These are phyloP conservation scores for Cavia aperea DNA, from an alignment of 2,113 vertebrate species.

Conservation along the genomic window DNA sequence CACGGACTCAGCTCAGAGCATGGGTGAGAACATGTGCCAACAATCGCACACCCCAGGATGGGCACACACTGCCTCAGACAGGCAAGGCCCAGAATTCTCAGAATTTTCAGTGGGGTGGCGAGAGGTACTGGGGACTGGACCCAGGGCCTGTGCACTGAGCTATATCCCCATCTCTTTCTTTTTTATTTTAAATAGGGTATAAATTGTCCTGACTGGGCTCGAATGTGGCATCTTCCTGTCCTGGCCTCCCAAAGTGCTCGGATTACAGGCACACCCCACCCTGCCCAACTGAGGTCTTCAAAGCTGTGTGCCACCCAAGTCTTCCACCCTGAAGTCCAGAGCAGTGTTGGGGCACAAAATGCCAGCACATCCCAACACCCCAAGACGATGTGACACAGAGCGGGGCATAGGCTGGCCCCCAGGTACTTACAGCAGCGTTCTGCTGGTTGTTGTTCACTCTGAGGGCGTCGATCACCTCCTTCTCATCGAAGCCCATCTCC, in stretches of 20 bases:
- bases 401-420: not conserved
- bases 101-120: not conserved
- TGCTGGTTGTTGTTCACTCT: conserved; percentile 98
- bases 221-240: not conserved
- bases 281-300: not conserved
- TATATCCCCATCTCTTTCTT: not conserved
- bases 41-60: fast-evolving
- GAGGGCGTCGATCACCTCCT: conserved; percentile 93
- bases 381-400: not conserved
- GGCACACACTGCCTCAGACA: fast-evolving
- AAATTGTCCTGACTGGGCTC: not conserved
- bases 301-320: not conserved
- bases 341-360: not conserved
- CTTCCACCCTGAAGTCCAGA: not conserved
- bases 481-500: conserved; percentile 99
- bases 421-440: conserved; percentile 88
- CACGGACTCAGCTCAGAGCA: fast-evolving
- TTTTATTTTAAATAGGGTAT: not conserved
- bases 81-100: not conserved
- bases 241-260: not conserved
- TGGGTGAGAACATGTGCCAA: fast-evolving
- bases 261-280: not conserved
- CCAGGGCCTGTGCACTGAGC: not conserved
- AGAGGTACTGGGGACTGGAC: not conserved
- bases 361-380: not conserved